phyloP scores from a whole-genome alignment of 1,140 invertebrate species.

The Trachymyrmex septentrionalis region DNA sequence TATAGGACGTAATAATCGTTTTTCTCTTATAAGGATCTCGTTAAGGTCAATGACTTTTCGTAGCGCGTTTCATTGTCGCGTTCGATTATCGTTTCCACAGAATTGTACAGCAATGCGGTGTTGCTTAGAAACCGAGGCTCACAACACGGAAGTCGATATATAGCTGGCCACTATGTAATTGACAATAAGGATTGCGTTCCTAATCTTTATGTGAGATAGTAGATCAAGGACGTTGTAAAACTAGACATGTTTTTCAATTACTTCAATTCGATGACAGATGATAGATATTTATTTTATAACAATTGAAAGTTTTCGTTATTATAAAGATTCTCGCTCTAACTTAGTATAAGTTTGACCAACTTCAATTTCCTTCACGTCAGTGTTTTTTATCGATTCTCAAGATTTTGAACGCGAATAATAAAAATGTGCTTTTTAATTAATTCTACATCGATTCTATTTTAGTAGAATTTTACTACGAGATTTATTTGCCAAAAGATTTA shows the following conservation, averaged over 20 bases:
- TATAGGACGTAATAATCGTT: neutral
- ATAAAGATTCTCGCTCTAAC: neutral
- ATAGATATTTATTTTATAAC: slow-evolving; percentile 10
- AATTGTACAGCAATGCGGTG: slow-evolving; percentile 70
- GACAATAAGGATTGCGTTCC: slow-evolving; percentile 4
- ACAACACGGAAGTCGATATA: slow-evolving; percentile 64
- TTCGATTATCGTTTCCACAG: slow-evolving; percentile 63
- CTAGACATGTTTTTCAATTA: neutral
- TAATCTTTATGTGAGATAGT: slow-evolving; percentile 35
- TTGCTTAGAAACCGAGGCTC: slow-evolving; percentile 72
- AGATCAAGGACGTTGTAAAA: slow-evolving; percentile 20
- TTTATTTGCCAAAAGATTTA: neutral
- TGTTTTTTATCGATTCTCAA: neutral
- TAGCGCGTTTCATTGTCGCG: slow-evolving; percentile 45
- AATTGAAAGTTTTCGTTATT: neutral
- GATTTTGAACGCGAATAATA: neutral
- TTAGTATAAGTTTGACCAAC: neutral
- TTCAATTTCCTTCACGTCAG: neutral
- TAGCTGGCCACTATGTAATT: neutral
- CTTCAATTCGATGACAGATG: neutral
- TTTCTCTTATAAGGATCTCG: neutral
- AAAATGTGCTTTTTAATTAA: neutral
- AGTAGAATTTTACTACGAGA: neutral
- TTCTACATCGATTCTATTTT: neutral
- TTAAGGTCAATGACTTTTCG: slow-evolving; percentile 26